Base-by-base conservation (phyloP, 2,797 vertebrate genomes). In the Poeciliopsis gracilis region DNA sequence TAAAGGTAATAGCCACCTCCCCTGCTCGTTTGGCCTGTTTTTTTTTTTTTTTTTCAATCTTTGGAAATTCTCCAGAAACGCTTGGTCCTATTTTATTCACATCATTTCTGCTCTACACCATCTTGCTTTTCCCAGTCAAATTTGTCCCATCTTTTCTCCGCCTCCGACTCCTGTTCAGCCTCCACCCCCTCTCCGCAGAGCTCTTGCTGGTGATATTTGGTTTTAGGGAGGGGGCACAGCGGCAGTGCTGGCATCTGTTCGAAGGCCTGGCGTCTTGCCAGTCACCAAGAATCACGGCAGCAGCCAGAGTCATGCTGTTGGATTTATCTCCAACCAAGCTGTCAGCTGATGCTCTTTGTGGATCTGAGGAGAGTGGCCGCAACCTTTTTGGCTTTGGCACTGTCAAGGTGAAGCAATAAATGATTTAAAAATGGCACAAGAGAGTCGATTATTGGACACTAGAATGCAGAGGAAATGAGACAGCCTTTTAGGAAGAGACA, bases 271-370 rank as follows among this genome's bases (percentile, higher is more conserved):
- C 84, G 1, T 1, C 0, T 16, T n/a, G 92, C 92, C 94, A 91
- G 82, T 59, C 80, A 75, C 85, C 49, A 78, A 89, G 87, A 88
- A 88, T 93, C 90, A 51, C 91, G 86, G 87, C 73, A 67, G 87
- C 93, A 91, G 91, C 91, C 74, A 53, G 85, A 91, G 84, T 91
- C 89, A 87, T 82, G 73, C 91, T 87, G 87, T 80, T 88, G 90
- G 90, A 93, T 93, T 91, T 89, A 92, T 91, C 88, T 89, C 89
- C 88, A 84, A 91, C 93, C 90, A 85, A 92, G 83, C 92, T 87
- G 90, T 93, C 92, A 94, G 90, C 91, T 90, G 90, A 93, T 88
- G 88, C 85, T 91, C 88, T 90, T 89, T 90, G 90, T 91, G 87
- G 90, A 87, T 70, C 57, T 72, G 80, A 87, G 89, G 87, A 20